Conservation (phyloP, 1,140 invertebrate genomes). For the Drosophila biarmipes region DNA sequence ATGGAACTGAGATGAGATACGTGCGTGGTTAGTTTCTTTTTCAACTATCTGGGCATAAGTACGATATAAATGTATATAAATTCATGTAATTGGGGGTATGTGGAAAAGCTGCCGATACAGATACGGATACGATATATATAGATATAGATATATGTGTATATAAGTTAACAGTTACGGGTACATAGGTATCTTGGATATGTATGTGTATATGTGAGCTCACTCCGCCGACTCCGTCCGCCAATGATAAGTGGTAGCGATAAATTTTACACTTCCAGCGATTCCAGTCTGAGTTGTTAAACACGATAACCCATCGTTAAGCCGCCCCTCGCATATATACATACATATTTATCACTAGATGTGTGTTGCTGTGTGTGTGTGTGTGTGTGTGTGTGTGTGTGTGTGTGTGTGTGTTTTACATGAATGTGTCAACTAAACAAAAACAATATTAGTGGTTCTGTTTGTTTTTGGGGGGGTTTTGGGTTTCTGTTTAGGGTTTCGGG, state of each 20-base stretch:
- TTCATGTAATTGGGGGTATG: slow-evolving; percentile 46
- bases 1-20: slow-evolving; percentile 71
- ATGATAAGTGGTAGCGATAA: slow-evolving; percentile 36
- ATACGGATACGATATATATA: slow-evolving; percentile 46
- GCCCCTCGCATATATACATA: slow-evolving; percentile 43
- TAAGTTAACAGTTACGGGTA: slow-evolving; percentile 47
- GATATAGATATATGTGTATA: slow-evolving; percentile 31
- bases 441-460: slow-evolving; percentile 50
- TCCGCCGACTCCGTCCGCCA: slow-evolving; percentile 32
- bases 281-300: slow-evolving; percentile 44
- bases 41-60: slow-evolving; percentile 60
- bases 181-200: slow-evolving; percentile 26
- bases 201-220: slow-evolving; percentile 41
- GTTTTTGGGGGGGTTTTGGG: slow-evolving; percentile 7
- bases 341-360: slow-evolving; percentile 46
- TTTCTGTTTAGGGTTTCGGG: slow-evolving; percentile 6
- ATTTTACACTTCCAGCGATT: slow-evolving; percentile 43
- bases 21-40: slow-evolving; percentile 73
- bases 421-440: slow-evolving; percentile 52
- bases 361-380: slow-evolving; percentile 31
- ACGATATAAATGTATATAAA: slow-evolving; percentile 60
- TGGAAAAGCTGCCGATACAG: slow-evolving; percentile 52
- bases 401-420: slow-evolving; percentile 45
- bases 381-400: slow-evolving; percentile 30
- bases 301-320: slow-evolving; percentile 44